Conservation (phyloP, 2,113 vertebrate species). For the cat (Felis catus) region DNA sequence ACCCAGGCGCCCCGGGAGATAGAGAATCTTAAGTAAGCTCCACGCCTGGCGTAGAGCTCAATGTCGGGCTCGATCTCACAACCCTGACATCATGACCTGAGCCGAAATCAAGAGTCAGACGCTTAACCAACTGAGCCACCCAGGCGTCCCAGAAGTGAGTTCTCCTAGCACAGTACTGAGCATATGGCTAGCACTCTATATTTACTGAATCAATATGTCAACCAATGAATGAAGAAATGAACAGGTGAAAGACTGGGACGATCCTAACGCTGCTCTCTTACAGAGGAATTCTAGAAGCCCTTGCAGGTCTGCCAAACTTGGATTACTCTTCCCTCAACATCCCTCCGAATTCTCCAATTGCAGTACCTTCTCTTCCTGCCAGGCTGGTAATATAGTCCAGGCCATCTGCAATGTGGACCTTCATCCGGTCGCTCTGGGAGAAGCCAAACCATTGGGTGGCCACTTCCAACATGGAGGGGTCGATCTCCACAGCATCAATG, state of each 20-base stretch:
- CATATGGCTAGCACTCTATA: not conserved
- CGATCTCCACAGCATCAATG: constrained; percentile 93
- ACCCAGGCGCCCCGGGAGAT: too few species aligned
- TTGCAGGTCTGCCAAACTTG: rapidly evolving
- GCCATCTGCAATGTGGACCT: constrained; percentile 91
- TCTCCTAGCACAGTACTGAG: not conserved
- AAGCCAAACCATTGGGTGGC: constrained; percentile 94
- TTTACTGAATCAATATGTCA: not conserved
- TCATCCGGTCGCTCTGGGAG: constrained; percentile 88
- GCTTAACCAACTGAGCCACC: too few species aligned
- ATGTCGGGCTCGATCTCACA: too few species aligned
- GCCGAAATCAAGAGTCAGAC: too few species aligned
- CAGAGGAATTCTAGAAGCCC: rapidly evolving
- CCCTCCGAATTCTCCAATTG: not conserved
- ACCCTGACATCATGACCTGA: too few species aligned
- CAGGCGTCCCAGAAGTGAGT: too few species aligned
- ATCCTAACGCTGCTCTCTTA: rapidly evolving
- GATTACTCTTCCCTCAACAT: not conserved
- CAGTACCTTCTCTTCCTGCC: constrained; percentile 87
- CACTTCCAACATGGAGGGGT: constrained; percentile 92
- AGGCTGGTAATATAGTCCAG: constrained; percentile 88
- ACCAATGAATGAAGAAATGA: not conserved
- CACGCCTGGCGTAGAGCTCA: too few species aligned
- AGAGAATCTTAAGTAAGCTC: too few species aligned
- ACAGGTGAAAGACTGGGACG: not conserved